Conservation (phyloP, 2,888 invertebrate species). For the Phyllotreta cruciferae region DNA sequence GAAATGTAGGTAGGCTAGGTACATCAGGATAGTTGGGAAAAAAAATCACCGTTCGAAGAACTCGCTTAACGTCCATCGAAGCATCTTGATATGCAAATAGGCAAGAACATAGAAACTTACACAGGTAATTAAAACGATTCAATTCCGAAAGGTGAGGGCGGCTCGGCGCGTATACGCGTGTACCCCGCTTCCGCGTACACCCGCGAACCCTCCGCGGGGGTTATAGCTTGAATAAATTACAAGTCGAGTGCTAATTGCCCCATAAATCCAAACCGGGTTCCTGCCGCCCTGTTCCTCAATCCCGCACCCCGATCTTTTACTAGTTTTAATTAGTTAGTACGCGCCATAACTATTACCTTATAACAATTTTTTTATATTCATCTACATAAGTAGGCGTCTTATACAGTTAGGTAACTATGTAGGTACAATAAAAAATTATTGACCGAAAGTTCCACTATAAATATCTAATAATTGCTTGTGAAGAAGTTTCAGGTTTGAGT, state of each 20-base stretch:
- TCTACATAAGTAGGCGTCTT: too few species aligned
- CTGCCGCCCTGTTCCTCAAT: slow-evolving; percentile 39
- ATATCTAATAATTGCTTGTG: too few species aligned
- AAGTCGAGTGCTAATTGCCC: slow-evolving; percentile 53
- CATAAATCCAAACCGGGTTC: slow-evolving; percentile 49
- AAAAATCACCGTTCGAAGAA: too few species aligned
- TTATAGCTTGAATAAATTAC: slow-evolving; percentile 53
- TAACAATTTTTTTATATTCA: too few species aligned
- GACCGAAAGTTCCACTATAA: too few species aligned
- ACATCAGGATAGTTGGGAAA: too few species aligned
- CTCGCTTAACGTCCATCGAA: too few species aligned
- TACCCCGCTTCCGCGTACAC: slow-evolving; percentile 14
- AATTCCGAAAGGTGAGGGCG: slow-evolving; percentile 42
- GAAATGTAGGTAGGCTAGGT: too few species aligned
- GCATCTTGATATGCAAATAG: not conserved
- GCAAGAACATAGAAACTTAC: slow-evolving; percentile 18
- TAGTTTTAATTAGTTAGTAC: slow-evolving; percentile 54
- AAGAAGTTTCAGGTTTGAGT: too few species aligned
- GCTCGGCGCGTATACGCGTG: slow-evolving; percentile 9
- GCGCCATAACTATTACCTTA: slow-evolving; percentile 43
- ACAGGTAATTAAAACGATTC: slow-evolving; percentile 50
- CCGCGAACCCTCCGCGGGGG: slow-evolving; percentile 44
- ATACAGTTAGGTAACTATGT: too few species aligned
- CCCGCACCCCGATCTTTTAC: slow-evolving; percentile 47
- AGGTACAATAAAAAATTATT: not conserved